These are phyloP conservation scores for Abrostola tripartita DNA, from an alignment of 2,888 invertebrate species.

Conservation along the genomic window DNA sequence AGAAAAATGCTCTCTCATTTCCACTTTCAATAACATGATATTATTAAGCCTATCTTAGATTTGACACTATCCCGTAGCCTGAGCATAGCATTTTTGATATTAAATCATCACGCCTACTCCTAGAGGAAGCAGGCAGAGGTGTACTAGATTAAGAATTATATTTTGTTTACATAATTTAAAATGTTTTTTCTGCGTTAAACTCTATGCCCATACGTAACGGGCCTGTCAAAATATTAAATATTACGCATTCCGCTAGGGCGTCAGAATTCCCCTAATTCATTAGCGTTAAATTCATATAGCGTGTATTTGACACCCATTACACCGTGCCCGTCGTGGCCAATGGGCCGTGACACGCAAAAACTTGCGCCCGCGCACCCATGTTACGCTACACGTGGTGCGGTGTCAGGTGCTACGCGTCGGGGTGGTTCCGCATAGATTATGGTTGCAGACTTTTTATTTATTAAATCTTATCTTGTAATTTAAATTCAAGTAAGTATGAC, in stretches of 20 bases:
- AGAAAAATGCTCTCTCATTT: too few relatives aligned
- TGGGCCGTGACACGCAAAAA: conserved; percentile 59
- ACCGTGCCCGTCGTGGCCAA: conserved; percentile 56
- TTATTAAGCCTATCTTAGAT: too few relatives aligned
- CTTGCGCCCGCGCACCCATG: conserved; percentile 46
- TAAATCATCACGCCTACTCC: background rate
- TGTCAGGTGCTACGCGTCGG: conserved; percentile 43
- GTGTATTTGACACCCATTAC: conserved; percentile 68
- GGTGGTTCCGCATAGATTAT: conserved; percentile 15
- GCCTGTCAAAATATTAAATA: conserved; percentile 35
- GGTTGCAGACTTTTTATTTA: background rate
- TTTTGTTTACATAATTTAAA: background rate
- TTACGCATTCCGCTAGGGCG: conserved; percentile 23
- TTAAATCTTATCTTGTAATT: background rate
- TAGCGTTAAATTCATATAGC: conserved; percentile 77
- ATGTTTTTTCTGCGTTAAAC: conserved; percentile 20
- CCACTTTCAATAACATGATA: too few relatives aligned
- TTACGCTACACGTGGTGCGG: conserved; percentile 46
- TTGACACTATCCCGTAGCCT: too few relatives aligned
- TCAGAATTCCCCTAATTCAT: conserved; percentile 79
- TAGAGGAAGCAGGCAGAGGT: background rate
- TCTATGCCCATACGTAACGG: conserved; percentile 8
- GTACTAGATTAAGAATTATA: background rate
- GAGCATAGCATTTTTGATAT: too few relatives aligned
- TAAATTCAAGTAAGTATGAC: background rate